Evolutionary conservation across 2,113 vertebrate species (phyloP), one percentile per base, ranked within the genome.

Genomic region (Coptodon rendalli): DNA sequence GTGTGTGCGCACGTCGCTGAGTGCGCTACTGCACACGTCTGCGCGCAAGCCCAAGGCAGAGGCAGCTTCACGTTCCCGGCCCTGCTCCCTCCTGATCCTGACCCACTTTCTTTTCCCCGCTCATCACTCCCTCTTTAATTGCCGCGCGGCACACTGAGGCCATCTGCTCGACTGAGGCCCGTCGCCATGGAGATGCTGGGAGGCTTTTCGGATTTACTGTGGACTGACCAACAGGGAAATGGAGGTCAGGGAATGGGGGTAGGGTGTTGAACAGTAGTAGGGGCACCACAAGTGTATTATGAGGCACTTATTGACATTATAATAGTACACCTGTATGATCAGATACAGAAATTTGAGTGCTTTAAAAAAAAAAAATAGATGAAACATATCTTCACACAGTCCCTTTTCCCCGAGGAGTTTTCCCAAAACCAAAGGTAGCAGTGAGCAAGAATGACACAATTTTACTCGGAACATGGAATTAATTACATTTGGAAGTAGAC

Each of bases 161-260:
- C 96, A 97, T 97, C 96, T 97, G 96, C 96, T 97, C 94, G 53
- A 87, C 93, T 88, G 96, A 95, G 95, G 94, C 91, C 94, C 79
- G 96, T 97, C 95, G 79, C 95, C 95, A 97, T 96, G 96, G 96
- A 95, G 94, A 97, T 94, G 94, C 94, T 89, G 94, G 92, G 95
- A 96, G 96, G 96, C 96, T 96, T 96, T 96, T 95, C 93, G 95
- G 96, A 96, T 97, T 97, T 96, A 92, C 89, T 73, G 82, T 56
- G 43, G 87, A 93, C 90, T 95, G 95, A 95, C 95, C 94, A 91
- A 89, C 91, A 89, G 92, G 93, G 93, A 87, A 91, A 94, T 95
- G 83, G 93, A 95, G 96, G 96, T 96, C 95, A 96, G 91, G 89
- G 89, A 68, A 82, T 89, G 94, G 93, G 93, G 94, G 93, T 78